Evolutionary conservation across 2,113 vertebrate species (phyloP).

Genomic region (Zapornia atra): DNA sequence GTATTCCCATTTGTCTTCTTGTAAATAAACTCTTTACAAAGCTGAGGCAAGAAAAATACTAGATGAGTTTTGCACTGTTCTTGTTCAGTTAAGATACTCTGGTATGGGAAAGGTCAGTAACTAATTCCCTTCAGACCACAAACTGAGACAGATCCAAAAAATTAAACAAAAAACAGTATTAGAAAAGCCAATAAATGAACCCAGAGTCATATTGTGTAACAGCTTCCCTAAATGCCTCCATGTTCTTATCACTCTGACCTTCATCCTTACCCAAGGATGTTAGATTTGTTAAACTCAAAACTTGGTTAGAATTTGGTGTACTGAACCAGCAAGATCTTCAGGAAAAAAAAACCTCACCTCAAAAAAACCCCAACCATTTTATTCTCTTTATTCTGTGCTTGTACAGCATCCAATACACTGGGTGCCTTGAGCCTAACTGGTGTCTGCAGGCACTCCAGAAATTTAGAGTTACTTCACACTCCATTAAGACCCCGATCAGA

Average conservation of each 20-base stretch:
- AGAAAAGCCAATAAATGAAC: conserved; percentile 22
- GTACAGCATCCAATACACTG: not conserved
- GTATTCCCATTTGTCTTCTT: not conserved
- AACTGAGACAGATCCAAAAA: conserved; percentile 10
- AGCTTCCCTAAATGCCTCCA: not conserved
- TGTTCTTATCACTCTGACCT: not conserved
- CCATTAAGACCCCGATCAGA: not conserved
- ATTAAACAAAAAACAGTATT: not conserved
- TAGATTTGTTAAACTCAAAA: not conserved
- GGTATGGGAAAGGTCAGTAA: conserved; percentile 52
- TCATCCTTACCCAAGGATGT: not conserved
- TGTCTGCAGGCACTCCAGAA: not conserved
- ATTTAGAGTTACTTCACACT: not conserved
- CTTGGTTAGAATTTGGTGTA: not conserved
- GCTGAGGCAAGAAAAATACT: not conserved
- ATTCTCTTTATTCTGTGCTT: not conserved
- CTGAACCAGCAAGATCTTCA: not conserved
- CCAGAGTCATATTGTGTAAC: not conserved
- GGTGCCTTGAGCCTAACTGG: not conserved
- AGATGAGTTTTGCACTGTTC: not conserved
- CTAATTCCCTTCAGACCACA: conserved; percentile 31
- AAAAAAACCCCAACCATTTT: not conserved
- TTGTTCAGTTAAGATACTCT: not conserved
- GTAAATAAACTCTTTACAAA: conserved; percentile 5
- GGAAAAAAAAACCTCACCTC: not conserved